Base-by-base conservation (phyloP, 2,797 vertebrate species). In the Galago senegalensis region DNA sequence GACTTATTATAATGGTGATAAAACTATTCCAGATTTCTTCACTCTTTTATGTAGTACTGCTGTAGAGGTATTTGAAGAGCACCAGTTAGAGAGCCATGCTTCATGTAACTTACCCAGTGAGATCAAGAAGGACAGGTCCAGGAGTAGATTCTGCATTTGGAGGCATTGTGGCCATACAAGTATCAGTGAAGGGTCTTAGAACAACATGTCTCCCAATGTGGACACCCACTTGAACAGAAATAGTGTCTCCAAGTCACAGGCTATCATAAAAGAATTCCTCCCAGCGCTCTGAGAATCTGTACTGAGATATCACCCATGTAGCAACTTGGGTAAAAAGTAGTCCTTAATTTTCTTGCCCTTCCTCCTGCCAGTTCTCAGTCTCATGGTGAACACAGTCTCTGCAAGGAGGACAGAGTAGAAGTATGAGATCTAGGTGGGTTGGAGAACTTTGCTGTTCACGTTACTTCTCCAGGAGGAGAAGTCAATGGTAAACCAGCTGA, bases 401-500 rank as follows among this genome's bases (percentile, higher is more conserved):
- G 53, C n/a, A 87, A 83, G 93, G 92, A 94, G 65, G n/a, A 46
- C 0, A 0, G 7, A 18, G 18, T 3, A 29, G 31, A 93, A 65
- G 34, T 69, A 49, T 89, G 89, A 69, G 96, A 61, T 80, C 7
- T 4, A 61, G 2, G 0, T 93, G 72, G 18, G 23, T 86, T 56
- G 60, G 53, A 90, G 46, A 49, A 75, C 25, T 95, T 95, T 95
- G 6, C 23, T 67, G 10, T n/a, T 97, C 46, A 49, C 17, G 75
- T 65, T 80, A 81, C 60, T 31, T 1, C 25, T 94, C 81, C 58
- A 67, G n/a, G 0, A 63, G 25, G 4, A 73, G 3, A 72, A 18
- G 49, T 95, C 58, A 97, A 73, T 86, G 96, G 93, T 23, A 21
- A 53, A 72, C 46, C 27, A 86, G 29, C 25, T 49, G 21, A 85